Evolutionary conservation across 2,888 invertebrate genomes (phyloP).

Genomic region (Lasiommata megera): DNA sequence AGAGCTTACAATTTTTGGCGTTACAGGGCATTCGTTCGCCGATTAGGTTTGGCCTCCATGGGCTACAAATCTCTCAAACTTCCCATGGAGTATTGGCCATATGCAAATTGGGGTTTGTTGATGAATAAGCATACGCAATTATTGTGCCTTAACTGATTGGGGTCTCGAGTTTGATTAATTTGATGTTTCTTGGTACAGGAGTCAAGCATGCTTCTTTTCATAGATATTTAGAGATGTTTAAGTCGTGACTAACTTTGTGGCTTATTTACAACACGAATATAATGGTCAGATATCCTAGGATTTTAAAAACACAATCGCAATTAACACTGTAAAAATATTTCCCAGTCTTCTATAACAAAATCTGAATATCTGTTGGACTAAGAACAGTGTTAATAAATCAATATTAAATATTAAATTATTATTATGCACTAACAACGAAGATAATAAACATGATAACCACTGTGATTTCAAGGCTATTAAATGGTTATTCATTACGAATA

Average conservation of each 20-base stretch:
- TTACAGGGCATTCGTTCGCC: slow-evolving; percentile 73
- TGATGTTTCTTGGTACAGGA: slow-evolving; percentile 3
- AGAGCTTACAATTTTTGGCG: slow-evolving; percentile 82
- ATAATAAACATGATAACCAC: not conserved
- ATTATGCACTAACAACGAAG: not conserved
- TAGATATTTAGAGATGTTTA: not conserved
- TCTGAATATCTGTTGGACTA: not conserved
- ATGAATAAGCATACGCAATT: slow-evolving; percentile 50
- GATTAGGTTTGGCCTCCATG: slow-evolving; percentile 71
- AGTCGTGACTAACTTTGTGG: slow-evolving; percentile 18
- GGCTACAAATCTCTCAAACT: slow-evolving; percentile 79
- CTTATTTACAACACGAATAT: not conserved
- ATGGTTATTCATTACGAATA: not conserved
- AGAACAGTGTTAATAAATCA: not conserved
- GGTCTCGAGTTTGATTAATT: slow-evolving; percentile 1
- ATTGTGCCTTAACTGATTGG: slow-evolving; percentile 24
- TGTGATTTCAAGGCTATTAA: not conserved
- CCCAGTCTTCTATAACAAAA: too few relatives aligned
- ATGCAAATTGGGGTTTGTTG: slow-evolving; percentile 84
- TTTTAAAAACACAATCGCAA: too few relatives aligned
- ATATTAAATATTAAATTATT: too few relatives aligned
- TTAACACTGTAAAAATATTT: too few relatives aligned
- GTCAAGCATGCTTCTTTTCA: slow-evolving; percentile 15
- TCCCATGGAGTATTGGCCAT: slow-evolving; percentile 82
- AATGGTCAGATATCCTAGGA: too few relatives aligned